Evolutionary conservation across 1,140 invertebrate genomes (phyloP).

Genomic region (Ceratina calcarata): DNA sequence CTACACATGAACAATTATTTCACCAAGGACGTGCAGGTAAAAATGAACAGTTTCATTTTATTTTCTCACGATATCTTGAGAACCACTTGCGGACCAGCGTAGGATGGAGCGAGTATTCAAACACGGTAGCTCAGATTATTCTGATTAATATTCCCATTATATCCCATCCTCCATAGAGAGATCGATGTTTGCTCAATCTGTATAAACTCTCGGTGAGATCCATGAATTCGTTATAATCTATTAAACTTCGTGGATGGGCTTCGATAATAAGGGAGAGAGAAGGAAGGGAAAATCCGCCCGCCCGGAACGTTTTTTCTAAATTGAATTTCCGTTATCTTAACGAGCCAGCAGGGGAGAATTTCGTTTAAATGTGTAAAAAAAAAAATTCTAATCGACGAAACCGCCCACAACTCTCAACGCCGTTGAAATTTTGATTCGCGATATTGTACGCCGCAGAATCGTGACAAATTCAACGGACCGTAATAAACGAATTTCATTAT

Average conservation of each 20-base stretch:
- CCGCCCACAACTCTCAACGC: not conserved
- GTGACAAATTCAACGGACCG: not conserved
- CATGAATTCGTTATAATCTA: slow-evolving; percentile 22
- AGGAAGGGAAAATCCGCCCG: not conserved
- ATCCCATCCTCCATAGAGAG: not conserved
- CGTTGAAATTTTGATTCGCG: not conserved
- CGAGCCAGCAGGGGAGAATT: not conserved
- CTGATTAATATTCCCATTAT: slow-evolving; percentile 18
- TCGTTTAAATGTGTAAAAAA: not conserved
- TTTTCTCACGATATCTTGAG: not conserved
- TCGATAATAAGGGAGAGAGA: not conserved
- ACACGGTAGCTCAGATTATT: slow-evolving; percentile 3
- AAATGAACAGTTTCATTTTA: slow-evolving; percentile 40
- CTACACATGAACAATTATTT: slow-evolving; percentile 87
- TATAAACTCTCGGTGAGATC: not conserved
- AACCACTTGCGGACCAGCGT: not conserved
- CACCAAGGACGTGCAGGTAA: slow-evolving; percentile 84
- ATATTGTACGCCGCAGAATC: too few species aligned
- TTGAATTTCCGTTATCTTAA: not conserved
- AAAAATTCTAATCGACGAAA: not conserved
- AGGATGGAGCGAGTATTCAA: not conserved
- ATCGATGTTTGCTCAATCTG: slow-evolving; percentile 14
- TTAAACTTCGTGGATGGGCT: not conserved
- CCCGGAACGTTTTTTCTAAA: not conserved
- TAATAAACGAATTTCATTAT: not conserved